These are phyloP conservation scores for Mirza zaza DNA, from an alignment of 2,113 vertebrate genomes.

Conservation along the genomic window DNA sequence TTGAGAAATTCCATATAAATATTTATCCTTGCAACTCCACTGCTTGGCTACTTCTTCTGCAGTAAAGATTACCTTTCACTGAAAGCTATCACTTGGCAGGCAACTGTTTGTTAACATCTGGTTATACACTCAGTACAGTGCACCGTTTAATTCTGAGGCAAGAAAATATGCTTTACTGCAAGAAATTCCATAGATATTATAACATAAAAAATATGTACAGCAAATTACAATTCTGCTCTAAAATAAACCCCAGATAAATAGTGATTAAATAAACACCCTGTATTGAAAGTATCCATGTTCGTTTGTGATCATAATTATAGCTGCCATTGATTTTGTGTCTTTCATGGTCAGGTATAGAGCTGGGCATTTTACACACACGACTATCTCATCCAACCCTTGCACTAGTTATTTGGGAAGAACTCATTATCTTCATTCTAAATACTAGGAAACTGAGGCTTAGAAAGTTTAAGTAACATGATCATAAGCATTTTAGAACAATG, in stretches of 20 bases:
- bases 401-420: not conserved
- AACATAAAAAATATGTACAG: not conserved
- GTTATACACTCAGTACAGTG: not conserved
- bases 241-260: slow-evolving; percentile 12
- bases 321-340: not conserved
- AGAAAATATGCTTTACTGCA: not conserved
- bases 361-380: not conserved
- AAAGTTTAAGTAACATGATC: not conserved
- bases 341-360: not conserved
- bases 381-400: not conserved
- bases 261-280: not conserved
- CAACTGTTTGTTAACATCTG: not conserved
- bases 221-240: not conserved
- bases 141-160: not conserved
- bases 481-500: not conserved
- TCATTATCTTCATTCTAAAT: not conserved
- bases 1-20: not conserved
- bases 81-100: not conserved
- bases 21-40: not conserved
- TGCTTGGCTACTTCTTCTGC: not conserved
- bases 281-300: not conserved
- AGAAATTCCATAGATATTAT: not conserved
- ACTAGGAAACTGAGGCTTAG: not conserved
- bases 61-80: not conserved
- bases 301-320: slow-evolving; percentile 3